Base-by-base conservation (phyloP, 2,888 invertebrate species). In the Himalopsyche kuldschensis region DNA sequence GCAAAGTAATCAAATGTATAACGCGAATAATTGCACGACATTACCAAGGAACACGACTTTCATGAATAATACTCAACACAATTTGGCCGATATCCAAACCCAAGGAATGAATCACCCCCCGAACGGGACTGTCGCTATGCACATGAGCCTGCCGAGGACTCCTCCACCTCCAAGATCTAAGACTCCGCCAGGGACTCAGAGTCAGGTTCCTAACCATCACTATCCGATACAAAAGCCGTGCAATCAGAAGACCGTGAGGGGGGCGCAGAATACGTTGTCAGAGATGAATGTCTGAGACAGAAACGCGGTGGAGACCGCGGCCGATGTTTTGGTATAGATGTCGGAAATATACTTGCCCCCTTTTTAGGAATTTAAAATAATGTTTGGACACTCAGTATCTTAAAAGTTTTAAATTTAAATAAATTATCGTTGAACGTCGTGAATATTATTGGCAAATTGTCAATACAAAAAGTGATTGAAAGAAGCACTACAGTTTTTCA, bases 271-370 rank as follows among this genome's bases (percentile, higher is more conserved):
- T 84, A 95, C 96, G 24, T 96, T 96, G 93, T 96, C 95, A 86
- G 97, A 97, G 91, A 97, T 97, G 96, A 94, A 96, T 88, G 97
- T 97, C 94, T 97, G 96, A 97, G 92, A 92, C 87, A 92, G 85
- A 79, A 81, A 84, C 69, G 86, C 86, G 86, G 86, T 84, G 86
- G 86, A 86, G 78, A 82, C 83, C 86, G 86, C 86, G 79, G 83
- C 84, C 35, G 86, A 86, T 78, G 86, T 86, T 31, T 76, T 86
- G 79, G 85, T 82, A 27, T 83, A 46, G 41, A 75, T 11, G 55
- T 24, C 75, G 46, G 75, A 81, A 80, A 79, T 79, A n/a, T 80
- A 75, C 20, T 47, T 47, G 41, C 41, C 41, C 41, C 41, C 5
- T 41, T 15, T 41, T 15, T 41, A 41, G 41, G 15, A 41, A 15